Evolutionary conservation across 1,140 invertebrate genomes (phyloP), one percentile per base, ranked within the genome.

Genomic region (Ephestia elutella): DNA sequence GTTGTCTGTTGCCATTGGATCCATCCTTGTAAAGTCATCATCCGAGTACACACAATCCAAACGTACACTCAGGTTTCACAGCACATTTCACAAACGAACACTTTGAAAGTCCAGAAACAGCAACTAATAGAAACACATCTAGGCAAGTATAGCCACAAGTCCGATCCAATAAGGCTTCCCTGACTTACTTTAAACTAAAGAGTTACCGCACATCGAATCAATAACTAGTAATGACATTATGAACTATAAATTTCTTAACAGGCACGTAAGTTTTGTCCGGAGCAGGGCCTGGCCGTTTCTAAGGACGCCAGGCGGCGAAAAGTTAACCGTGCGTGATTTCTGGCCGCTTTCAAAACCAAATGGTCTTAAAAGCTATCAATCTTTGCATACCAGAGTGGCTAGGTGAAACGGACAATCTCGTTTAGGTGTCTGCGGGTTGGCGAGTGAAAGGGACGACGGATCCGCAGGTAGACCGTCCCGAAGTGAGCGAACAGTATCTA

Each of bases 281-380:
- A 53, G 57, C 62, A 67, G 75, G 69, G 75, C 79, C 75, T 71
- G 77, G 71, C 72, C 73, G 82, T 68, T 74, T 74, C 70, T 78
- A 80, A 83, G 78, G 82, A 86, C 84, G 86, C 83, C 80, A 82
- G 82, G 77, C 82, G 73, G 82, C 82, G 81, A 86, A 88, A 88
- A 86, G 68, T 86, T 87, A 86, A 78, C 80, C 82, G 83, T 78
- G 81, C 83, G 83, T 85, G 86, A 88, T 88, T 88, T 86, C 83
- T 86, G 65, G 72, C 75, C 75, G 83, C 78, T 81, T 80, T 86
- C 81, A 86, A 86, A 86, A 86, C 73, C 86, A 80, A 88, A 88
- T 88, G 83, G 86, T 86, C 86, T 82, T 86, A 88, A 86, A 86
- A 77, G 81, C 86, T 88, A 86, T 88, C 84, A 88, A 88, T 88